Evolutionary conservation across 1,140 invertebrate species (phyloP).

Genomic region (Vanessa atalanta): DNA sequence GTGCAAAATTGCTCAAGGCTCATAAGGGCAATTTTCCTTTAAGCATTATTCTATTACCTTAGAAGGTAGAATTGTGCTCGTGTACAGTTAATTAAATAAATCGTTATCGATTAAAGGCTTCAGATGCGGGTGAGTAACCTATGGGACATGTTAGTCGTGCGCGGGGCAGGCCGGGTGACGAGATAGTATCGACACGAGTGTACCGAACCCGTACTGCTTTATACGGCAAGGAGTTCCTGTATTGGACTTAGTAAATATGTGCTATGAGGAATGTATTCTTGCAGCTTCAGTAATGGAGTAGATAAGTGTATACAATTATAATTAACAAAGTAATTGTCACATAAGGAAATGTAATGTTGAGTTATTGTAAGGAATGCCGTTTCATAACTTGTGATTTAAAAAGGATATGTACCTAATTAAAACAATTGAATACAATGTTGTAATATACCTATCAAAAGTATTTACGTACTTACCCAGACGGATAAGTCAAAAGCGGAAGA

Average conservation of each 20-base stretch:
- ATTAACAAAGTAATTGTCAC: neutral
- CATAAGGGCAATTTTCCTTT: slow-evolving; percentile 29
- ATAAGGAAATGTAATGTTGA: neutral
- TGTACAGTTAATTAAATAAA: slow-evolving; percentile 60
- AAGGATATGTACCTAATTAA: neutral
- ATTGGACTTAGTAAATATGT: slow-evolving; percentile 35
- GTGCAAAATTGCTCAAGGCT: slow-evolving; percentile 30
- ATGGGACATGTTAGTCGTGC: slow-evolving; percentile 61
- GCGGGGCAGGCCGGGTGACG: slow-evolving; percentile 66
- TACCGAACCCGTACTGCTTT: slow-evolving; percentile 45
- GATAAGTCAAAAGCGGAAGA: slow-evolving; percentile 1
- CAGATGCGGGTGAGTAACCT: slow-evolving; percentile 46
- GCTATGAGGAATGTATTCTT: slow-evolving; percentile 19
- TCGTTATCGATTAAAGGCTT: slow-evolving; percentile 57
- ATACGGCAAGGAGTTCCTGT: slow-evolving; percentile 39
- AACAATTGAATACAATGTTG: neutral
- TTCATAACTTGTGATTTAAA: neutral
- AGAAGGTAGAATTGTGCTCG: slow-evolving; percentile 37
- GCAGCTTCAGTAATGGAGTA: slow-evolving; percentile 6
- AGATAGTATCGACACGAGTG: slow-evolving; percentile 67
- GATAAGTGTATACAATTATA: neutral
- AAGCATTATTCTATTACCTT: slow-evolving; percentile 38
- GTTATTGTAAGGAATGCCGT: neutral
- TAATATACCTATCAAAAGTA: no score
- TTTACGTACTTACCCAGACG: neutral